Evolutionary conservation across 2,113 vertebrate species (phyloP).

Genomic region (Cyprinodon brontotheroides): DNA sequence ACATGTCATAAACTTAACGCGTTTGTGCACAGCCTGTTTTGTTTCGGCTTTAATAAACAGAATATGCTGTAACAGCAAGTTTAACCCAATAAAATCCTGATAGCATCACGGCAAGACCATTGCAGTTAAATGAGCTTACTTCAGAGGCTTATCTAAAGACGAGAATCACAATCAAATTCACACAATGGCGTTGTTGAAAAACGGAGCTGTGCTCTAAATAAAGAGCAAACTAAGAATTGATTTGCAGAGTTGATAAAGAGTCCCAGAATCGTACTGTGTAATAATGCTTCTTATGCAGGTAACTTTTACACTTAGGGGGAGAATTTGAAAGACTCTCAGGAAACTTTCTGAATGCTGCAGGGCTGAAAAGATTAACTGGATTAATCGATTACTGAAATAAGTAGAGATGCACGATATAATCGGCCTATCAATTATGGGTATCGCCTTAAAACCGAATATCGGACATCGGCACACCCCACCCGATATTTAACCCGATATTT

Average conservation of each 20-base stretch:
- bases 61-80: neutral
- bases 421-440: too few relatives aligned
- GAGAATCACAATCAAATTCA: neutral
- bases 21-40: conserved; percentile 24
- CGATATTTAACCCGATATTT: too few relatives aligned
- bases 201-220: neutral
- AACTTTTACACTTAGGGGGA: too few relatives aligned
- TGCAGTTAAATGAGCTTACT: neutral
- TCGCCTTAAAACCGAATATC: too few relatives aligned
- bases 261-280: too few relatives aligned
- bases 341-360: too few relatives aligned
- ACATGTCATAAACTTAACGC: conserved; percentile 18
- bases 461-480: too few relatives aligned
- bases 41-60: conserved; percentile 18
- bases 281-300: too few relatives aligned
- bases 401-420: too few relatives aligned
- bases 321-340: too few relatives aligned
- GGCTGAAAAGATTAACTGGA: too few relatives aligned
- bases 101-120: neutral
- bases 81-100: neutral
- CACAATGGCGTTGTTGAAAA: neutral
- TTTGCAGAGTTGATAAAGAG: neutral
- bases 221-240: neutral
- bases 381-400: too few relatives aligned
- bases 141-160: neutral